Conservation (phyloP, 2,113 vertebrate species). For the Tringa solitaria region DNA sequence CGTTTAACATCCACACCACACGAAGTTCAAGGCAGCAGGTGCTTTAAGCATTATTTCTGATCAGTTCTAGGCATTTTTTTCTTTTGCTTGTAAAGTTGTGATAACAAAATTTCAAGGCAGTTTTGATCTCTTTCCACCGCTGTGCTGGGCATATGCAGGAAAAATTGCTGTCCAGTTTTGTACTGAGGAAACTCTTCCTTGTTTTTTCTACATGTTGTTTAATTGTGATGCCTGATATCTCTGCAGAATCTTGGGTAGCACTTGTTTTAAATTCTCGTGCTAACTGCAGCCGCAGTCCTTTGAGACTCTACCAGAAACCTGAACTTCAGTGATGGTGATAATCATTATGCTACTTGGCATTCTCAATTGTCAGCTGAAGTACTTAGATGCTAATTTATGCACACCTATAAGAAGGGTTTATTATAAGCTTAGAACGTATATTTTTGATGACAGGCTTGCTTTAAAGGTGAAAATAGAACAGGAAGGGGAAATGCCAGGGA, state of each 20-base stretch:
- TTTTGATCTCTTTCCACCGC: background rate
- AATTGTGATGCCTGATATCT: background rate
- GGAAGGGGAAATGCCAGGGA: background rate
- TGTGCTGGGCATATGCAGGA: background rate
- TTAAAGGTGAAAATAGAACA: background rate
- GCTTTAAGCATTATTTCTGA: background rate
- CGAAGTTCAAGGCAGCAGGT: background rate
- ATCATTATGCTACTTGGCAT: background rate
- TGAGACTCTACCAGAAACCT: background rate
- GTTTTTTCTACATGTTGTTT: background rate
- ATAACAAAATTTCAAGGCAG: background rate
- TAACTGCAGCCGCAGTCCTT: background rate
- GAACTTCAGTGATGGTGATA: background rate
- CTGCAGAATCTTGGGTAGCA: background rate
- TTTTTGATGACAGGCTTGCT: background rate
- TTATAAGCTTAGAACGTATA: background rate
- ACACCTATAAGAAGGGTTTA: background rate
- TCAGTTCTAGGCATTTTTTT: background rate
- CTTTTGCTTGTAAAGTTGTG: background rate
- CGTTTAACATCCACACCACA: background rate
- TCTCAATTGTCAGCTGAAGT: background rate
- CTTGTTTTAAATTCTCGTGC: background rate
- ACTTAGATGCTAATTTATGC: constrained; percentile 27
- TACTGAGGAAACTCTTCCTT: background rate
- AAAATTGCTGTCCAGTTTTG: background rate